Base-by-base conservation (phyloP, 2,113 vertebrate species). In the Rynchops niger region DNA sequence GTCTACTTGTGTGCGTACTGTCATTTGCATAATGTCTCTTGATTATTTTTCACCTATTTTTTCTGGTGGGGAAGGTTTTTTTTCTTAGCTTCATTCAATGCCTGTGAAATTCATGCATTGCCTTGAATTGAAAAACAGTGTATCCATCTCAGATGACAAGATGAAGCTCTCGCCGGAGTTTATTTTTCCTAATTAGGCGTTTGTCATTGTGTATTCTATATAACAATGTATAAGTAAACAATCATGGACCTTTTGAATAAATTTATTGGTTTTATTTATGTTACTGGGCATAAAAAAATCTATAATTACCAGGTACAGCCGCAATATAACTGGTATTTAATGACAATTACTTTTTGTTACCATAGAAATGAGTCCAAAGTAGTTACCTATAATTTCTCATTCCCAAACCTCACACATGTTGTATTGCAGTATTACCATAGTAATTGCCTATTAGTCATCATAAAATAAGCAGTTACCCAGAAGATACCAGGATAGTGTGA, bases 401-500 rank as follows among this genome's bases (percentile, higher is more conserved):
- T 98, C 97, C 96, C 96, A 96, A 96, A 95, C 94, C 97, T 98
- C 98, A 98, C 98, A 98, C 96, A 97, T 97, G 96, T 98, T 98
- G 98, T 98, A 98, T 98, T 98, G 98, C 96, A 18, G 97, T 97
- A 98, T 98, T 98, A 98, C 97, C 98, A 98, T 98, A 98, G 98
- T 98, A 98, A 98, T 98, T 98, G 98, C 98, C 98, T 98, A 98
- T 98, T 98, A 98, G 98, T 98, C 98, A 98, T 98, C 98, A 98
- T 98, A 98, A 98, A 98, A 98, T 98, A 98, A 97, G 84, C 97
- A 98, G 97, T 98, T 98, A 98, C 97, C 96, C 97, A 97, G 98
- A 98, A 98, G 98, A 98, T 98, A 98, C 94, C 97, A 97, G 96
- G 96, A 98, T 97, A 97, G 97, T 96, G 97, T 97, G 97, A 98